These are phyloP conservation scores for Sciaenops ocellatus DNA, from an alignment of 2,797 vertebrate species.

Conservation along the genomic window DNA sequence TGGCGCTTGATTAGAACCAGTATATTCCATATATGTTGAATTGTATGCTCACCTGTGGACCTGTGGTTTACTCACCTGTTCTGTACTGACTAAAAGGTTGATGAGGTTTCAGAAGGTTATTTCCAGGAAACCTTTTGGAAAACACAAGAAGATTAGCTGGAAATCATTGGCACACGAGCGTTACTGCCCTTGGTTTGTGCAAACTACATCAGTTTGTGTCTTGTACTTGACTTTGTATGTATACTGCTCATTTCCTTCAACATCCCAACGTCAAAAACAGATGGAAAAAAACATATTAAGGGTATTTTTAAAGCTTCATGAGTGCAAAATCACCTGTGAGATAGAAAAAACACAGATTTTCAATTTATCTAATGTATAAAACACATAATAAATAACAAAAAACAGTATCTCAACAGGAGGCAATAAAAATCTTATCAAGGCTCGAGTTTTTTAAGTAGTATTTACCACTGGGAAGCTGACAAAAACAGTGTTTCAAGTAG, in stretches of 20 bases:
- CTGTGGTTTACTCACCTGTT: not conserved
- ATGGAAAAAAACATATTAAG: not conserved
- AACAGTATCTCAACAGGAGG: conserved; percentile 9
- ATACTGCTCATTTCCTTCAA: not conserved
- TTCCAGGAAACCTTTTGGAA: not conserved
- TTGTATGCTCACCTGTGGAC: no score
- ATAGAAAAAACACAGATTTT: not conserved
- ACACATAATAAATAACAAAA: conserved; percentile 11
- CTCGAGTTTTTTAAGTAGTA: conserved; percentile 33
- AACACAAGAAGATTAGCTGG: not conserved
- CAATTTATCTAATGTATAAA: not conserved
- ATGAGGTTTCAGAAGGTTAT: not conserved
- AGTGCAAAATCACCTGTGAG: not conserved
- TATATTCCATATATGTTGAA: no score
- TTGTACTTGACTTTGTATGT: not conserved
- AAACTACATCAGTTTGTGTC: not conserved
- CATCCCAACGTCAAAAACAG: not conserved
- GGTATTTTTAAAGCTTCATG: not conserved
- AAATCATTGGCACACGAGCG: not conserved
- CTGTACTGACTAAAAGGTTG: not conserved
- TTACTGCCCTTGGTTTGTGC: not conserved
- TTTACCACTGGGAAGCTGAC: conserved; percentile 34
- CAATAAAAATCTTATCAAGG: conserved; percentile 40
- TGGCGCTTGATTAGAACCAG: no score
- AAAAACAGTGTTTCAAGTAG: conserved; percentile 48